Conservation (phyloP, 2,888 invertebrate genomes). For the Ophioninae sp. region DNA sequence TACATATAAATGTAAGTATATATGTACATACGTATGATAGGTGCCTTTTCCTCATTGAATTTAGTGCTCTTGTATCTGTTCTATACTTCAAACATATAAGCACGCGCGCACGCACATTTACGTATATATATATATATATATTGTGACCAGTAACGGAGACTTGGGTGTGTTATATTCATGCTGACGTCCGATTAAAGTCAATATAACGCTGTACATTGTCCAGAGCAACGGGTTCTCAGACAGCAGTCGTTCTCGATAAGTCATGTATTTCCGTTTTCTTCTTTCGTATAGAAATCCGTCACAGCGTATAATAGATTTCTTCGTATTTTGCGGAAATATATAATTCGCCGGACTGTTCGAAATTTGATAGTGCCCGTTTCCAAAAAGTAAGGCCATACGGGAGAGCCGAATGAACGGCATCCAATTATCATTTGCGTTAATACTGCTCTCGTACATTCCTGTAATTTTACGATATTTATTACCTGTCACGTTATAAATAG, state of each 20-base stretch:
- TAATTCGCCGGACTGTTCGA: not conserved
- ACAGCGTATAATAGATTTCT: not conserved
- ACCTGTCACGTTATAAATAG: slow-evolving; percentile 27
- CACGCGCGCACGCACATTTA: not conserved
- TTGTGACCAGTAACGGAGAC: slow-evolving; percentile 12
- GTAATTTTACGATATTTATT: slow-evolving; percentile 52
- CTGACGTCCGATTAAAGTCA: slow-evolving; percentile 37
- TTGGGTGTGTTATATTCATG: slow-evolving; percentile 25
- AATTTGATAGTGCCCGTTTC: not conserved
- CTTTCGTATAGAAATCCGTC: not conserved
- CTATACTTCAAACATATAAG: slow-evolving; percentile 51
- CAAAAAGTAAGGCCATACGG: slow-evolving; percentile 2
- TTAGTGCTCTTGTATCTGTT: slow-evolving; percentile 67
- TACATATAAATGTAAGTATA: not conserved
- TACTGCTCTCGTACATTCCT: slow-evolving; percentile 67
- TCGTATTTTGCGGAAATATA: not conserved
- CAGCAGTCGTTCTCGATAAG: slow-evolving; percentile 34
- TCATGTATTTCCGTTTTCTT: slow-evolving; percentile 14
- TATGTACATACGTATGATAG: slow-evolving; percentile 66
- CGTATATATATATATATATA: slow-evolving; percentile 33
- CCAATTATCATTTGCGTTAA: slow-evolving; percentile 22
- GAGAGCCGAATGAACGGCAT: slow-evolving; percentile 6
- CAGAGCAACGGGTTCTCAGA: slow-evolving; percentile 34
- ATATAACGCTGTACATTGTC: slow-evolving; percentile 39
- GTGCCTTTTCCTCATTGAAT: slow-evolving; percentile 76